Evolutionary conservation across 30 jellyfish, hydroid and myxozoan genomes (phyloP), one percentile per base, ranked within the genome.

Genomic region (Sanderia malayensis): DNA sequence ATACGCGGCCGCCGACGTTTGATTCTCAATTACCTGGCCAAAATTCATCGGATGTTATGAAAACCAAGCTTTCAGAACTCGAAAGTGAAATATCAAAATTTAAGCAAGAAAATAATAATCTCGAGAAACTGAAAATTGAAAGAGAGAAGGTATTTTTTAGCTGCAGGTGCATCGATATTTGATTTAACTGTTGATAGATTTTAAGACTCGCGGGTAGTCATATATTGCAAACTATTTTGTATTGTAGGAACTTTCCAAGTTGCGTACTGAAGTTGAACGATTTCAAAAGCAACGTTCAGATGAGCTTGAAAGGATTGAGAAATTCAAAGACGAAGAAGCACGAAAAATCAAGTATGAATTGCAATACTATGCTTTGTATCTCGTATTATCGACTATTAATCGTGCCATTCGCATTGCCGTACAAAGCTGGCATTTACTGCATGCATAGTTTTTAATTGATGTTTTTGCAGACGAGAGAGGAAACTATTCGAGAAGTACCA

Each of bases 401-500:
- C n/a, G n/a, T n/a, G n/a, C n/a, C n/a, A n/a, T n/a, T n/a, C n/a
- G n/a, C n/a, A n/a, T n/a, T n/a, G n/a, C n/a, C n/a, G n/a, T 45
- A 10, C 58, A 45, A n/a, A 45, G 58, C n/a, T 45, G n/a, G 17
- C 17, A 10, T 45, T 45, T 45, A 9, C 64, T 30, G 11, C 75
- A 63, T 27, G 22, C 64, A 27, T 9, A 19, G 18, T 21, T 63
- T 27, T 63, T 11, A 63, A 13, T 63, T 63, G 4, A 27, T 29
- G 18, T 28, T 31, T 10, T 32, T 32, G 53, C 67, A 67, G 82
- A 44, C 93, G 82, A 9, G 97, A 89, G 65, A 44, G 78, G 26
- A 82, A 82, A 72, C 30, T 71, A 32, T 92, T 92, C 67, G 94
- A 92, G 30, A 76, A 76, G 49, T 83, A 84, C 73, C 96, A 84